A percentile compares a stretch with the other conserved stretches of the same genome.
phyloP scores from a whole-genome alignment of 1,140 invertebrate genomes.

The Drosophila persimilis region DNA sequence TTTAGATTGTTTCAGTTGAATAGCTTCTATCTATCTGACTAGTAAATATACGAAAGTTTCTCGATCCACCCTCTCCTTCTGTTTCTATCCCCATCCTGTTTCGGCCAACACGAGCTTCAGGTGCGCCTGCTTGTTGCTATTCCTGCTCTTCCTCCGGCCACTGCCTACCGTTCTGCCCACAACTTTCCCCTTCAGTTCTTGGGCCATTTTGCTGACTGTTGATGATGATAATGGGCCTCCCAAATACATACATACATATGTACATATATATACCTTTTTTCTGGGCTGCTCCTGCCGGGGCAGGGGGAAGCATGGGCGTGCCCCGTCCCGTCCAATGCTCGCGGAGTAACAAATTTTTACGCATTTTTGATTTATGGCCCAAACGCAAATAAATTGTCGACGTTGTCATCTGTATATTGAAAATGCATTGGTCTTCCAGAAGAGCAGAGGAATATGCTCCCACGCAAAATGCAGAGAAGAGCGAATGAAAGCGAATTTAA shows the following conservation, averaged over 20 bases:
- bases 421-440: slow-evolving; percentile 61
- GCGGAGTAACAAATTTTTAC: slow-evolving; percentile 71
- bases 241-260: not conserved
- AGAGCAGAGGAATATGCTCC: no score
- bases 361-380: slow-evolving; percentile 79
- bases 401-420: slow-evolving; percentile 61
- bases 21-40: no score
- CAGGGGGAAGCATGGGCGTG: slow-evolving; percentile 11
- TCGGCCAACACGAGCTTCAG: slow-evolving; percentile 53
- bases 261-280: slow-evolving; percentile 5
- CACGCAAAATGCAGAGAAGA: slow-evolving; percentile 1
- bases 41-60: no score
- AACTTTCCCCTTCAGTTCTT: slow-evolving; percentile 39
- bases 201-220: slow-evolving; percentile 78
- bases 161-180: slow-evolving; percentile 18
- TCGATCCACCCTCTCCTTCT: not conserved
- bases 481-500: slow-evolving; percentile 45
- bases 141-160: slow-evolving; percentile 49
- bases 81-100: not conserved
- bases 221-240: slow-evolving; percentile 75
- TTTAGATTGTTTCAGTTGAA: no score
- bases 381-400: slow-evolving; percentile 68
- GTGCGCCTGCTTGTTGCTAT: slow-evolving; percentile 72
- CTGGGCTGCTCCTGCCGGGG: not conserved
- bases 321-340: slow-evolving; percentile 31